Conservation (phyloP, 2,797 vertebrate genomes). For the Premnoplex brunnescens region DNA sequence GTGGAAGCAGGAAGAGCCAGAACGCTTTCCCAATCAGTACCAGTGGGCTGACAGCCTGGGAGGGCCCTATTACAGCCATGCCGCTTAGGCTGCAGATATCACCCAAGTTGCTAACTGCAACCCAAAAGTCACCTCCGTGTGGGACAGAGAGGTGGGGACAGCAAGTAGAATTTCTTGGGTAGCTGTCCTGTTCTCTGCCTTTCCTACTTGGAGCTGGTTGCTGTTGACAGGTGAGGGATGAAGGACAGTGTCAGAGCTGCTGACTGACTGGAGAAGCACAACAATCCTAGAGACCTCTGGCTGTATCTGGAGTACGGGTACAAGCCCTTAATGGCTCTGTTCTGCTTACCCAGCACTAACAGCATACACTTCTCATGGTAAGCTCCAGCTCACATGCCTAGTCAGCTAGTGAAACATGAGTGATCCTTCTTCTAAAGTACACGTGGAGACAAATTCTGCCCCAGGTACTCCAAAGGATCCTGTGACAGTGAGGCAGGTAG, state of each 20-base stretch:
- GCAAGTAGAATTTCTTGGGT: neutral
- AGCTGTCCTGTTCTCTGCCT: neutral
- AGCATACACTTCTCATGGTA: rapidly evolving
- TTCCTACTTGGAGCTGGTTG: neutral
- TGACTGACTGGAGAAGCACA: neutral
- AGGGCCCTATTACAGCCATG: neutral
- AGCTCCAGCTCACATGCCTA: neutral
- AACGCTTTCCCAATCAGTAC: neutral
- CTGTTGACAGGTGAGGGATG: neutral
- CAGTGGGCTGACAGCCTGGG: neutral
- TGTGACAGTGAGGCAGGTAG: neutral
- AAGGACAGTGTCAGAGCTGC: neutral
- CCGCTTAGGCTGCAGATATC: neutral
- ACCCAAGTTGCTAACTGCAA: neutral
- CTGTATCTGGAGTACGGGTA: rapidly evolving
- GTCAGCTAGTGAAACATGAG: neutral
- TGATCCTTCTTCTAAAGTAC: neutral
- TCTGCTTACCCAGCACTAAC: neutral
- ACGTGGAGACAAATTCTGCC: neutral
- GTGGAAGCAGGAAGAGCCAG: neutral
- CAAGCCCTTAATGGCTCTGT: neutral
- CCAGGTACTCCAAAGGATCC: neutral
- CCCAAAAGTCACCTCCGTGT: neutral
- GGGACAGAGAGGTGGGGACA: neutral
- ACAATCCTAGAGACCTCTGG: neutral